Base-by-base conservation (phyloP, 2,113 vertebrate species). In the Haemorhous mexicanus region DNA sequence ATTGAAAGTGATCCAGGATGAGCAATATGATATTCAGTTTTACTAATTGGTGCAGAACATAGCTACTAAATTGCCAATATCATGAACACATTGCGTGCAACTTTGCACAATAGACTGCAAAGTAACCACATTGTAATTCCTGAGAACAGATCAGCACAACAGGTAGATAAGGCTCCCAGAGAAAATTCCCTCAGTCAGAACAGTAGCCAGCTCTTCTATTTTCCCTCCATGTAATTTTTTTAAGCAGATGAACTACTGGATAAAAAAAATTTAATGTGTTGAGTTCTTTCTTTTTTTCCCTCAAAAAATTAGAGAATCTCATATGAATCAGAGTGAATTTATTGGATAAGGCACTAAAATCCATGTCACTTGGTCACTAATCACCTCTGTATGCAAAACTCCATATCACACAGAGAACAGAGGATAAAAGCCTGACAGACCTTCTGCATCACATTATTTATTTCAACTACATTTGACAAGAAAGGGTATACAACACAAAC, bases 1-100 rank as follows among this genome's bases (percentile, higher is more conserved):
- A 78, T 68, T 96, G 95, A 95, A 95, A 96, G 88, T 43, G 76
- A 95, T 97, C 93, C 95, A 97, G 86, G 49, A 96, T 94, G 88
- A 97, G 93, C 93, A 96, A 93, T 33, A 56, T 1, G 3, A 89
- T 90, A 84, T 53, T 72, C 94, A 96, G 76, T 69, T 90, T 72
- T 87, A 84, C 90, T 93, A 97, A 97, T 96, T 94, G 93, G 90
- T 8, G 37, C 39, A 92, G 83, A 97, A 95, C 64, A 76, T 75
- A 96, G 90, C 66, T 87, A 92, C 56, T 90, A 84, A 96, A 93
- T 94, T 94, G 69, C 88, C 90, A 75, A 73, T 96, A 96, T 93
- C 90, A 92, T 95, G 92, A 94, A 84, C 83, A 94, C 80, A 87
- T 68, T 94, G 95, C 68, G 50, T 89, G 73, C 37, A 90, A 22